Percentiles rank a stretch among this genome's conserved stretches.
phyloP scores from a whole-genome alignment of 2,797 vertebrate species.

The Fundulus diaphanus region DNA sequence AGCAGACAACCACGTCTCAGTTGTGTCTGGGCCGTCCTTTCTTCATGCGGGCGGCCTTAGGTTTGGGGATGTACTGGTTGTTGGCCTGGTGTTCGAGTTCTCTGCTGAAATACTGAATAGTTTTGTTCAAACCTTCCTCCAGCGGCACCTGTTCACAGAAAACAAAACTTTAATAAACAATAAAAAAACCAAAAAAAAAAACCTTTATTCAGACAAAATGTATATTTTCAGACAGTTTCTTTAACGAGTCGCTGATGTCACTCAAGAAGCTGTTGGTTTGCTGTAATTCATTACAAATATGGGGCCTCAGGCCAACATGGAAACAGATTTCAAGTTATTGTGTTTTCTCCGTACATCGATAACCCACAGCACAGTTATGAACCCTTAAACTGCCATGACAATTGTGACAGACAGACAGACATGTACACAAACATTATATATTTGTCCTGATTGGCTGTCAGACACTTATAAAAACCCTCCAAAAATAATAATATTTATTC shows the following conservation, averaged over 20 bases:
- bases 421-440: too few relatives aligned
- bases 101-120: slow-evolving; percentile 97
- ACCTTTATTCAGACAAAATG: too few relatives aligned
- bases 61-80: slow-evolving; percentile 99
- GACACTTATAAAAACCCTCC: neutral
- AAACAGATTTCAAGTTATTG: neutral
- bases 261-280: too few relatives aligned
- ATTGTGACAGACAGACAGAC: too few relatives aligned
- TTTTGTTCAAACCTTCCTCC: slow-evolving; percentile 98
- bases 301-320: neutral
- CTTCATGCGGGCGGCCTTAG: slow-evolving; percentile 96
- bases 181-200: too few relatives aligned
- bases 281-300: too few relatives aligned
- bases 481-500: too few relatives aligned
- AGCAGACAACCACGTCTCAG: slow-evolving; percentile 64
- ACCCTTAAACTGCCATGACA: neutral
- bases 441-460: too few relatives aligned
- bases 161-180: too few relatives aligned
- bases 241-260: too few relatives aligned
- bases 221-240: too few relatives aligned
- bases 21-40: slow-evolving; percentile 93
- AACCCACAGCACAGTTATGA: neutral
- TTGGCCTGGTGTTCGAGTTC: slow-evolving; percentile 98
- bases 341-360: neutral
- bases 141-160: slow-evolving; percentile 87